phyloP scores from a whole-genome alignment of 30 jellyfish, hydroid and myxozoan genomes.

The Mastigias papua region DNA sequence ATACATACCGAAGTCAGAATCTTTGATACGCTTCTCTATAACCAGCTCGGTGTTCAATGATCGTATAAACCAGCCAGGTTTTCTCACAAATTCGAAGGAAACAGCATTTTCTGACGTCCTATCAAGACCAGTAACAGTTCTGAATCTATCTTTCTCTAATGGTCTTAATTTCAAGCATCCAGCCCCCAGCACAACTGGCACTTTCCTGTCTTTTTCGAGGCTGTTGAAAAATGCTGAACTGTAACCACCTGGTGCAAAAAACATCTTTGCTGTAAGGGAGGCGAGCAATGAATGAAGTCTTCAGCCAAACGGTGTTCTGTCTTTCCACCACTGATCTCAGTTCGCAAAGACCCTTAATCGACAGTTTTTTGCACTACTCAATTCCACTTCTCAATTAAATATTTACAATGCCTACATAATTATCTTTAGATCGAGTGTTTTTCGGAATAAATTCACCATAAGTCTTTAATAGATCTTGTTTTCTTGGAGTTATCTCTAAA shows the following conservation, averaged over 20 bases:
- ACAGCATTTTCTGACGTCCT: constrained; percentile 54
- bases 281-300: background rate
- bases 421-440: too few species aligned
- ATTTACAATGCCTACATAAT: too few species aligned
- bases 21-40: constrained; percentile 72
- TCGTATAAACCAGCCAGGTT: constrained; percentile 88
- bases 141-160: constrained; percentile 72
- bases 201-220: background rate
- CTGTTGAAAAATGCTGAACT: constrained; percentile 6
- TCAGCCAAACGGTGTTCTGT: background rate
- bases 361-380: too few species aligned
- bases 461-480: too few species aligned
- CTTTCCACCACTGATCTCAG: too few species aligned
- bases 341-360: too few species aligned
- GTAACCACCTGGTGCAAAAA: constrained; percentile 69
- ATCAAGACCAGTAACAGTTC: constrained; percentile 60
- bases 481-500: too few species aligned
- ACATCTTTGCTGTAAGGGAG: constrained; percentile 20
- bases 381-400: too few species aligned
- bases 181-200: constrained; percentile 26
- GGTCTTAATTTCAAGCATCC: constrained; percentile 80
- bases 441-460: too few species aligned
- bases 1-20: constrained; percentile 16
- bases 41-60: constrained; percentile 59
- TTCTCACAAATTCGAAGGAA: constrained; percentile 69